These are phyloP conservation scores for Automeris io DNA, from an alignment of 2,888 invertebrate species.

Conservation along the genomic window DNA sequence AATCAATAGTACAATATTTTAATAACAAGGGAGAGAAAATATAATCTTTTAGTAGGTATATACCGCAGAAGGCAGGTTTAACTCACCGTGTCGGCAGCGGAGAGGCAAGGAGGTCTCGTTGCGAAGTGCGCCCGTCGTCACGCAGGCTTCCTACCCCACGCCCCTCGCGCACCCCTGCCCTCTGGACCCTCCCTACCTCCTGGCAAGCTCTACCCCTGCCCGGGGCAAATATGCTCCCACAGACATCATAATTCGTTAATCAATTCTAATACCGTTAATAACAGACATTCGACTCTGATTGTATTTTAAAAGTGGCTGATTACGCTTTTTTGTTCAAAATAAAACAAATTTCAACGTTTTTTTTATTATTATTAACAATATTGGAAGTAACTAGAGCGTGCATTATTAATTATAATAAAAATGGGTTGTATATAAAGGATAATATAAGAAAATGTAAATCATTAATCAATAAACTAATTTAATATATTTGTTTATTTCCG, in stretches of 20 bases:
- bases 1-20: no score
- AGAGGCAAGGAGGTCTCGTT: conserved; percentile 4
- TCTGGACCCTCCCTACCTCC: conserved; percentile 33
- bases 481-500: no score
- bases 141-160: conserved; percentile 1
- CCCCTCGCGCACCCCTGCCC: conserved; percentile 30
- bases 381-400: no score
- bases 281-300: background rate
- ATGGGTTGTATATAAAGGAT: background rate
- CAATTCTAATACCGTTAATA: background rate
- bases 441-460: no score
- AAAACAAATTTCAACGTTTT: no score
- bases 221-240: conserved; percentile 28
- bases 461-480: no score
- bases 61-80: conserved; percentile 1
- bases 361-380: no score
- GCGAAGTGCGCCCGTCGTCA: conserved; percentile 5
- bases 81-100: conserved; percentile 6
- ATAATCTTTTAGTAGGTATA: no score
- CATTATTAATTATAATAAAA: background rate
- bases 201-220: conserved; percentile 49
- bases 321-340: no score
- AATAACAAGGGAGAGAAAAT: background rate
- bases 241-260: conserved; percentile 1
- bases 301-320: background rate